A percentile compares a stretch with the other conserved stretches of the same genome.
These are phyloP conservation scores for Peromyscus californicus DNA, from an alignment of 2,113 vertebrate genomes.

Conservation along the genomic window DNA sequence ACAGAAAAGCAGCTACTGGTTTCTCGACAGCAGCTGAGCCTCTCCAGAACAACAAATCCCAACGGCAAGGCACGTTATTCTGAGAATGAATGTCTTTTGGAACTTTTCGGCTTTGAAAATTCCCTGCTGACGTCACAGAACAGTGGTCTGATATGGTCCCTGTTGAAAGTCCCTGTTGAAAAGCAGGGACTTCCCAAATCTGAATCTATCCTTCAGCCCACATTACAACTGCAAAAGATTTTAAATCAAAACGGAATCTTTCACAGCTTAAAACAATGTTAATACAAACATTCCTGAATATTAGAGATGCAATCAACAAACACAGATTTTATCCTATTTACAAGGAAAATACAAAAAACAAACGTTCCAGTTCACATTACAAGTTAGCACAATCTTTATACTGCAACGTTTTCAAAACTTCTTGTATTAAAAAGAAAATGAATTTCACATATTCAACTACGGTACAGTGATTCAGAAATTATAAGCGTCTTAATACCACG, in stretches of 20 bases:
- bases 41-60: background rate
- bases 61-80: background rate
- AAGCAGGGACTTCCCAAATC: background rate
- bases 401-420: background rate
- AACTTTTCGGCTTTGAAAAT: background rate
- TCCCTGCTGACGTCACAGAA: background rate
- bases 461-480: background rate
- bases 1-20: background rate
- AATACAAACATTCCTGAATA: background rate
- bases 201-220: background rate
- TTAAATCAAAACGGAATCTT: background rate
- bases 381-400: background rate
- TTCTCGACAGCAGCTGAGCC: background rate
- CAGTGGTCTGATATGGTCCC: background rate
- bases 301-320: background rate
- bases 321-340: background rate
- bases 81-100: background rate
- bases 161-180: too few species aligned
- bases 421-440: constrained; percentile 18
- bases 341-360: background rate
- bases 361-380: background rate
- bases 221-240: background rate
- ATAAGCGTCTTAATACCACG: background rate
- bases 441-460: background rate
- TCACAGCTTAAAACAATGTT: background rate